Evolutionary conservation across 2,113 vertebrate species (phyloP), one percentile per base, ranked within the genome.

Genomic region (Grantiella picta): DNA sequence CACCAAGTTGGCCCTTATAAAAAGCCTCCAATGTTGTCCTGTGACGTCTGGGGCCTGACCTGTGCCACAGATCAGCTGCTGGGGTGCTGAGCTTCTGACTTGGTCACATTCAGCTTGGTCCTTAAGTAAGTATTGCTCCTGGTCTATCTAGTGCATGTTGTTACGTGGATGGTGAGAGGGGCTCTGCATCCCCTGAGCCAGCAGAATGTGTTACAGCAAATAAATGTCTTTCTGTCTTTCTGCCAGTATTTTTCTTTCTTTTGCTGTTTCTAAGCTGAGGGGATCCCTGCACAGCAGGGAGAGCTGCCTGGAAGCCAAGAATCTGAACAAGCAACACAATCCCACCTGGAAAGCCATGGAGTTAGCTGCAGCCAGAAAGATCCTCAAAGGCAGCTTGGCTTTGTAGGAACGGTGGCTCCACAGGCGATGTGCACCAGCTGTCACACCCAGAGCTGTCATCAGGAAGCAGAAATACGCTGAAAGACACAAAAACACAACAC

Each of bases 331-430:
- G 27, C 44, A 77, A 65, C 15, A 60, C 35, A 35, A 84, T 13
- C 96, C 80, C 68, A 98, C 98, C 98, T 98, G 98, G 94, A 98
- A 99, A 95, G 98, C 98, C 98, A 98, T 98, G 93, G 98, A 99
- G 95, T 99, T 98, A 90, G 97, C 98, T 13, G 76, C 96, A 47
- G 98, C 98, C 93, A 99, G 97, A 11, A 98, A 98, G 93, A 98
- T 98, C 86, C 98, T 95, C 92, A 98, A 90, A 79, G 98, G 98
- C 92, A 98, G 96, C 95, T 97, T 98, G 95, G 98, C 98, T 97
- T 98, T 98, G 95, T 98, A 98, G 86, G 98, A 98, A 42, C 98
- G 95, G 94, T 98, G 98, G 94, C 98, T 98, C 98, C 98, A 98
- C 23, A 98, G 86, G 77, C 97, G 97, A 92, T 99, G 98, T 0